Evolutionary conservation across 2,113 vertebrate species (phyloP).

Genomic region (Perccottus glenii): DNA sequence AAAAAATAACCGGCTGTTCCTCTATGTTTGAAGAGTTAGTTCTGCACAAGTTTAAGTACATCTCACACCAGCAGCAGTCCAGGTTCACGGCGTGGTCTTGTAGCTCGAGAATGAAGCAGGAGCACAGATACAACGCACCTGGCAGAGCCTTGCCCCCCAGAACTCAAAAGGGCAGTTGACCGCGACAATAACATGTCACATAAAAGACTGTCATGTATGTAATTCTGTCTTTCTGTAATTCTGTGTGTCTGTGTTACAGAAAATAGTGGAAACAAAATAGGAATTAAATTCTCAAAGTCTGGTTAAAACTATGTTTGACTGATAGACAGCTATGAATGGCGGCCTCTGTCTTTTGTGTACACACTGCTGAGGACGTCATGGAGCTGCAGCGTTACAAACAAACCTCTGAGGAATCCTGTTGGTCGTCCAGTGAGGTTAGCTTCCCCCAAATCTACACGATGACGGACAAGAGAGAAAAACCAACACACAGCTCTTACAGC

Average conservation of each 20-base stretch:
- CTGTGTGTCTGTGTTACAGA: background rate
- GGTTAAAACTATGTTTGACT: background rate
- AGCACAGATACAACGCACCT: too few species aligned
- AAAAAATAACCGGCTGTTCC: too few species aligned
- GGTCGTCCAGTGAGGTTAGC: background rate
- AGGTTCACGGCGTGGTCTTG: too few species aligned
- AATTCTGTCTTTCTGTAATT: too few species aligned
- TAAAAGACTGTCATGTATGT: too few species aligned
- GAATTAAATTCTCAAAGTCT: background rate
- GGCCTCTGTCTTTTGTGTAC: background rate
- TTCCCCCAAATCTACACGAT: slow-evolving; percentile 15
- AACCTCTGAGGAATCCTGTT: slow-evolving; percentile 16
- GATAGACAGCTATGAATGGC: slow-evolving; percentile 5
- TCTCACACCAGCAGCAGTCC: too few species aligned
- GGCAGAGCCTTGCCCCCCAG: too few species aligned
- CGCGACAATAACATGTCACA: too few species aligned
- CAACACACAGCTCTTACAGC: slow-evolving; percentile 12
- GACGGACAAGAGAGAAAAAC: slow-evolving; percentile 40
- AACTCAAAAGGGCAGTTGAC: too few species aligned
- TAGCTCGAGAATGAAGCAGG: too few species aligned
- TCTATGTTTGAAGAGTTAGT: too few species aligned
- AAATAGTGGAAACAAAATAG: background rate
- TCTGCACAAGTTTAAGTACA: too few species aligned
- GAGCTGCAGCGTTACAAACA: background rate
- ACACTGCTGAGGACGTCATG: background rate